Percentiles rank a stretch among this genome's conserved stretches.
Evolutionary conservation across 2,113 vertebrate genomes (phyloP).

Genomic region (Gasterosteus nipponicus): DNA sequence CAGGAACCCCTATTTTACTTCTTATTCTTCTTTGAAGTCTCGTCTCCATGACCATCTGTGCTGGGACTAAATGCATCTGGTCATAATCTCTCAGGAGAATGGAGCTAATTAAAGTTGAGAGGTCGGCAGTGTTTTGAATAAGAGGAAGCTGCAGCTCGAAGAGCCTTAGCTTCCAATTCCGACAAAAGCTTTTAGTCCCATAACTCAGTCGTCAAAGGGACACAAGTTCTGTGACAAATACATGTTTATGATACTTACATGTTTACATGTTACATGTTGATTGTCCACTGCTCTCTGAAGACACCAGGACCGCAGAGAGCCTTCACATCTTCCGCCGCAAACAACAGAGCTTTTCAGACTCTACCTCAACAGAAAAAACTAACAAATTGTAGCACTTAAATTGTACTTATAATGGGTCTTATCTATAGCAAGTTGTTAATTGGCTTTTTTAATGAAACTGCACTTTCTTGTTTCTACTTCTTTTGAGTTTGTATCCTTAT

Average conservation of each 20-base stretch:
- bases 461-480: too few species aligned
- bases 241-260: not conserved
- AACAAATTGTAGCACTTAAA: too few species aligned
- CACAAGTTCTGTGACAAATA: not conserved
- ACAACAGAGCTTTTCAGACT: too few species aligned
- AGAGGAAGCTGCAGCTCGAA: not conserved
- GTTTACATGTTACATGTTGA: not conserved
- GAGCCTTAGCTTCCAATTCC: not conserved
- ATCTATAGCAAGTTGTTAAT: too few species aligned
- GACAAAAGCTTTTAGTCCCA: not conserved
- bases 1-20: slow-evolving; percentile 40
- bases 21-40: slow-evolving; percentile 46
- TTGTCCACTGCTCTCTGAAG: too few species aligned
- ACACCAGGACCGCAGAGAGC: too few species aligned
- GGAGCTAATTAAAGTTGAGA: slow-evolving; percentile 68
- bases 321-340: too few species aligned
- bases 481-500: too few species aligned
- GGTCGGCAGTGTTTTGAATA: not conserved
- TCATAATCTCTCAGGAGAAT: slow-evolving; percentile 65
- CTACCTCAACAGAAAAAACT: too few species aligned
- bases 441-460: too few species aligned
- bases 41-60: slow-evolving; percentile 58
- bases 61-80: slow-evolving; percentile 54
- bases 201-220: not conserved
- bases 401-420: too few species aligned